Evolutionary conservation across 2,113 vertebrate genomes (phyloP), one percentile per base, ranked within the genome.

Genomic region (Recurvirostra avosetta): DNA sequence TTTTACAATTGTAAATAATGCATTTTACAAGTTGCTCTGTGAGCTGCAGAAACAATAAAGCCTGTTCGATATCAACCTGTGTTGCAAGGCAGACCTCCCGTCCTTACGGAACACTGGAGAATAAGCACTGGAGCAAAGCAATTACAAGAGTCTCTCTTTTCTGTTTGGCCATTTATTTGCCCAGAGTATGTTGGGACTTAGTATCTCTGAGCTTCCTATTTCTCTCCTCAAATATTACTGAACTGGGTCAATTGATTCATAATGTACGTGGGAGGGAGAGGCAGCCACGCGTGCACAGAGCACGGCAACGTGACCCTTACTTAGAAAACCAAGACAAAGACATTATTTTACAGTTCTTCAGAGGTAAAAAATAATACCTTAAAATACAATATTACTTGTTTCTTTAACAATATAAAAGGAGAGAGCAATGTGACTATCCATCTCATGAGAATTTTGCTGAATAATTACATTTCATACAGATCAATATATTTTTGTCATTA

Each of bases 51-150:
- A 72, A 50, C 40, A 47, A 45, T 3, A 11, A 27, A 50, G 23
- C 53, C 27, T 15, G 16, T 41, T 58, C 38, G 36, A 23, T 23
- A 17, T 20, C 18, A 15, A 3, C 34, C 20, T 4, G 20, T 10
- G 41, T 34, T 21, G 49, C 32, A 9, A 32, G 40, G 30, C 50
- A 62, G 32, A 63, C 41, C 49, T 13, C 21, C 27, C 5, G 2
- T 30, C 11, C 47, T 49, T 49, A 17, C 0, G 23, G 56, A 41
- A 63, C 56, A 67, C 55, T 9, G 40, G 47, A 68, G 76, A 81
- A 20, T 5, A 14, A 82, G 43, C 38, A 9, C 49, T 3, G 12
- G 36, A 58, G 29, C 2, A 2, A 58, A 8, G 18, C 4, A 0
- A 18, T 36, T 18, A 38, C 0, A 0, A 30, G 38, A 20, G 8